Conservation (phyloP, 1,140 invertebrate species). For the Bathynomus jamesi region DNA sequence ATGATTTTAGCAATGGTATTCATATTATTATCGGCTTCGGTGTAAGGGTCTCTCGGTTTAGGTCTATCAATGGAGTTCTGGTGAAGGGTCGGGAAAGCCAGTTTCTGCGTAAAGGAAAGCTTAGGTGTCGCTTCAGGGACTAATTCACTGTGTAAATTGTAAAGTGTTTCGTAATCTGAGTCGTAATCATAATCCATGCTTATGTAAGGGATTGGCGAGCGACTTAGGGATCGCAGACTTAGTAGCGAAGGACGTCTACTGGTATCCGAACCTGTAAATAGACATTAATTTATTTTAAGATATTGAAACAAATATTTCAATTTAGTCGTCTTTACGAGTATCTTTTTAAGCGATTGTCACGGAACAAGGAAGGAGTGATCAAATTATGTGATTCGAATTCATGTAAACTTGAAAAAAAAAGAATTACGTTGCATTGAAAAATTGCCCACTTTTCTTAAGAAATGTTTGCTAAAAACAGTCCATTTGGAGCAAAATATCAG, state of each 20-base stretch:
- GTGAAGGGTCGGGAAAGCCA: slow-evolving; percentile 63
- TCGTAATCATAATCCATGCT: slow-evolving; percentile 36
- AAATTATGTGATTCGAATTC: too few relatives aligned
- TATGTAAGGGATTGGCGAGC: slow-evolving; percentile 33
- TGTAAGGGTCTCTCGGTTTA: slow-evolving; percentile 46
- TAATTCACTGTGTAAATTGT: not conserved
- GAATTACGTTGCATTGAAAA: too few relatives aligned
- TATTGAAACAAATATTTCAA: not conserved
- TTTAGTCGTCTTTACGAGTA: too few relatives aligned
- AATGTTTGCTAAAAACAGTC: too few relatives aligned
- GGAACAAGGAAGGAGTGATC: too few relatives aligned
- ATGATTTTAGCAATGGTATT: slow-evolving; percentile 63
- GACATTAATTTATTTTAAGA: not conserved
- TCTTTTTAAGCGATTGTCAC: too few relatives aligned
- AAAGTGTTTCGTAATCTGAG: slow-evolving; percentile 19
- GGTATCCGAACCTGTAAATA: slow-evolving; percentile 19
- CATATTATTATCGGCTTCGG: slow-evolving; percentile 53
- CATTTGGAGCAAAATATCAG: too few relatives aligned
- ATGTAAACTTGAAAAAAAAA: too few relatives aligned
- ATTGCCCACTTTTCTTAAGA: too few relatives aligned
- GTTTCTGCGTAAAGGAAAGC: slow-evolving; percentile 55
- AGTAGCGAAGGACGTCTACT: slow-evolving; percentile 28
- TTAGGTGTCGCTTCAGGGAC: slow-evolving; percentile 29
- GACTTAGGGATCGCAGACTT: slow-evolving; percentile 29
- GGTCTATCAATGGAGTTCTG: slow-evolving; percentile 57